Percentiles rank a stretch among this genome's conserved stretches.
Evolutionary conservation across 2,888 invertebrate species (phyloP).

Genomic region (Scaptomyza flava): DNA sequence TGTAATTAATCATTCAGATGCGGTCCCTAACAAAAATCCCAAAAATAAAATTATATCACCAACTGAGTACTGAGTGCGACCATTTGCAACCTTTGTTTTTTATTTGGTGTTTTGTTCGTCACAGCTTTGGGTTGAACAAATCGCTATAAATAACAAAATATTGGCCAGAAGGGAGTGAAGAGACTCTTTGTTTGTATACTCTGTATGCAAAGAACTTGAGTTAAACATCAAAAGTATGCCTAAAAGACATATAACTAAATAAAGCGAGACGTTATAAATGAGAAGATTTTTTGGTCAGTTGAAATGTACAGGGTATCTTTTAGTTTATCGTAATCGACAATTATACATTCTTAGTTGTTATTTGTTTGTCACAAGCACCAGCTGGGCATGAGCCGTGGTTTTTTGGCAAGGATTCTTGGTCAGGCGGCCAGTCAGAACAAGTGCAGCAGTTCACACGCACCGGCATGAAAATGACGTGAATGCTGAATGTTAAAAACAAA

Average conservation of each 20-base stretch:
- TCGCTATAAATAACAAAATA: constrained; percentile 71
- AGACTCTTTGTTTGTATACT: constrained; percentile 19
- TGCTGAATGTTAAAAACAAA: constrained; percentile 19
- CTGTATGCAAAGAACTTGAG: not conserved
- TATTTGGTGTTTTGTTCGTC: constrained; percentile 5
- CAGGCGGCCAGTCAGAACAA: constrained; percentile 34
- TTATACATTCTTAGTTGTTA: constrained; percentile 16
- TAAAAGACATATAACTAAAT: not conserved
- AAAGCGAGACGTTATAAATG: no score
- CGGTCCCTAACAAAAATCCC: constrained; percentile 18
- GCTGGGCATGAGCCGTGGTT: constrained; percentile 40
- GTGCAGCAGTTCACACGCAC: constrained; percentile 61
- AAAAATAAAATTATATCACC: constrained; percentile 23
- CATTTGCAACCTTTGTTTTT: constrained; percentile 41
- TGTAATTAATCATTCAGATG: constrained; percentile 66
- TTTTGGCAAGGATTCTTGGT: constrained; percentile 19
- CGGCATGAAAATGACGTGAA: constrained; percentile 43
- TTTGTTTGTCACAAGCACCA: constrained; percentile 31
- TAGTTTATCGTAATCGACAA: not conserved
- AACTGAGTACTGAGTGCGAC: constrained; percentile 27
- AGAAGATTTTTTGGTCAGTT: no score
- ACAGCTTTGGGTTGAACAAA: constrained; percentile 45
- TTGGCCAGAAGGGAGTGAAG: constrained; percentile 23
- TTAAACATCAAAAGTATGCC: not conserved
- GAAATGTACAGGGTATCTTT: constrained; percentile 8